Base-by-base conservation (phyloP, 2,888 invertebrate species). In the Halocaridina rubra region DNA sequence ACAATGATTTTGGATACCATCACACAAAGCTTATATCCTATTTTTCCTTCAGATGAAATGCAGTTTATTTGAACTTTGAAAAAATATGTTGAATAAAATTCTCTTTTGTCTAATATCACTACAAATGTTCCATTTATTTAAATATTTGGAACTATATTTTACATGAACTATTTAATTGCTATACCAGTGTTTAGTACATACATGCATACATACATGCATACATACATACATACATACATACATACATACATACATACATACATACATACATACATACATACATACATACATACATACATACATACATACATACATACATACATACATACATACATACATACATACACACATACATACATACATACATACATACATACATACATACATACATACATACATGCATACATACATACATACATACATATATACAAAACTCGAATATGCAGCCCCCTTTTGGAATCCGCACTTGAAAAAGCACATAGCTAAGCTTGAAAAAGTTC, bases 361-460 rank as follows among this genome's bases (percentile, higher is more conserved):
- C n/a, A 61, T 22, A 61, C n/a, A 61, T 22, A 61, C n/a, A 61
- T 22, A 61, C n/a, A 61, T 22, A 61, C n/a, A 61, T 22, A 61
- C n/a, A 61, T 22, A 61, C n/a, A 61, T 22, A 61, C n/a, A 61
- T 22, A 61, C 61, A 61, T n/a, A n/a, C 61, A 61, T 22, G n/a
- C n/a, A 61, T 22, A 61, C n/a, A 61, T 61, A 61, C n/a, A 61
- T 61, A 61, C n/a, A 79, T 64, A 76, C 3, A 76, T 57, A 57
- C 27, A 76, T 57, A 76, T 39, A 76, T 57, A 57, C 19, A 76
- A 19, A 27, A n/a, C n/a, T n/a, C n/a, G n/a, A n/a, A n/a, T n/a
- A n/a, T n/a, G n/a, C n/a, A n/a, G n/a, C n/a, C n/a, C n/a, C n/a
- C n/a, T n/a, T n/a, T n/a, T n/a, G n/a, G n/a, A n/a, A n/a, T n/a